Percentiles rank a stretch among this genome's conserved stretches.
Evolutionary conservation across 2,797 vertebrate species (phyloP).

Genomic region (Microchirus variegatus): DNA sequence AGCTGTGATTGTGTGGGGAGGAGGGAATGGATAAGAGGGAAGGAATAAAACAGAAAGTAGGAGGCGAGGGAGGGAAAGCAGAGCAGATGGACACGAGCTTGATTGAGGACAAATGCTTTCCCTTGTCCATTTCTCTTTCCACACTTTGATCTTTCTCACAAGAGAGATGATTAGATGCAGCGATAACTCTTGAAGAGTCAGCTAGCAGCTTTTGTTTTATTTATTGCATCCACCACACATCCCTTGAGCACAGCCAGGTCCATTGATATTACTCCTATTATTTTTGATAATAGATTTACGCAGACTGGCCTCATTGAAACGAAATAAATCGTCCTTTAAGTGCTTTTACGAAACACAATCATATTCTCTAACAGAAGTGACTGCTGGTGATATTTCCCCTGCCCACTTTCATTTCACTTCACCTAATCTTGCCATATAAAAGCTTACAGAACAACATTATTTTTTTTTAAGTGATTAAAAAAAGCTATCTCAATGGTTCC

Average conservation of each 20-base stretch:
- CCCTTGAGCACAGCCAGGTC: conserved; percentile 15
- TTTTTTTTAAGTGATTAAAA: too few species aligned
- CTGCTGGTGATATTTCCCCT: neutral
- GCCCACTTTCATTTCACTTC: neutral
- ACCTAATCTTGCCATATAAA: neutral
- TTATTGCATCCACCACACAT: conserved; percentile 55
- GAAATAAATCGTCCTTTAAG: neutral
- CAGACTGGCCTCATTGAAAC: neutral
- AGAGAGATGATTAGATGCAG: conserved; percentile 47
- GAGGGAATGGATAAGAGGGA: neutral
- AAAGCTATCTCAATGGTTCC: conserved; percentile 12
- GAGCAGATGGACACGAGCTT: conserved; percentile 1
- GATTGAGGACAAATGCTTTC: conserved; percentile 7
- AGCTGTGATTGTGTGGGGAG: conserved; percentile 44
- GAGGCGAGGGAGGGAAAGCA: neutral
- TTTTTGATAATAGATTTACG: neutral
- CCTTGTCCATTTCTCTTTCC: conserved; percentile 24
- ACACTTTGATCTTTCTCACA: conserved; percentile 35
- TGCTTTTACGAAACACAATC: neutral
- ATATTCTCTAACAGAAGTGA: neutral
- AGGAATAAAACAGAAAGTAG: neutral
- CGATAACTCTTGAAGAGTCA: conserved; percentile 57
- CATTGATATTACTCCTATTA: conserved; percentile 1
- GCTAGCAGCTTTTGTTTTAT: conserved; percentile 58
- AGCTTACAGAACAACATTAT: too few species aligned